phyloP scores from a whole-genome alignment of 2,888 invertebrate genomes.

The Netelia virgata region DNA sequence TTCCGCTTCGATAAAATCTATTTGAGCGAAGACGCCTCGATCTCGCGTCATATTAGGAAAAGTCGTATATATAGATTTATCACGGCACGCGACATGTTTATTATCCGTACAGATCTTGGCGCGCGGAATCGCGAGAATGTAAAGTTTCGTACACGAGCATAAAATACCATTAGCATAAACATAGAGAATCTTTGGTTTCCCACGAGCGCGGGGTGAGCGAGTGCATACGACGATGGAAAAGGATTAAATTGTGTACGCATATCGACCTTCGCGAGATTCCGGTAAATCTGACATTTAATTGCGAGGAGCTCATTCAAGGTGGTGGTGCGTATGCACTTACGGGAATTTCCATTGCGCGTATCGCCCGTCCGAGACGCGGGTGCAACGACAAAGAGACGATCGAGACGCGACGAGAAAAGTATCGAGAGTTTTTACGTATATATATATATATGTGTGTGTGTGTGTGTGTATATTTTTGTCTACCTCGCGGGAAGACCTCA shows the following conservation, averaged over 20 bases:
- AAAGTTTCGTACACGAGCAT: conserved; percentile 43
- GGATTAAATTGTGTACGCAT: conserved; percentile 64
- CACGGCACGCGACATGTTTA: conserved; percentile 47
- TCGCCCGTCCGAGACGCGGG: conserved; percentile 7
- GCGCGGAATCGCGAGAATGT: conserved; percentile 11
- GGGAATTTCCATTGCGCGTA: conserved; percentile 7
- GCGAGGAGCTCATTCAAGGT: conserved; percentile 66
- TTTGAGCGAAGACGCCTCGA: no score
- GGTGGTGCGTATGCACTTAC: conserved; percentile 13
- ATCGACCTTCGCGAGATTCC: conserved; percentile 66
- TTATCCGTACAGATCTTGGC: conserved; percentile 44
- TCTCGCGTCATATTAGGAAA: conserved; percentile 16
- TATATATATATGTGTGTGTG: neutral
- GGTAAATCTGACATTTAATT: conserved; percentile 70
- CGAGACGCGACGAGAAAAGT: conserved; percentile 17
- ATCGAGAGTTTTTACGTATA: conserved; percentile 18
- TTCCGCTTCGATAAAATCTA: neutral
- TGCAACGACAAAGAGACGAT: conserved; percentile 16
- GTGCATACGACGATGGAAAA: conserved; percentile 45
- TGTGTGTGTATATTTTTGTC: neutral
- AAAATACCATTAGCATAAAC: conserved; percentile 68
- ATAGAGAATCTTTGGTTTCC: conserved; percentile 62
- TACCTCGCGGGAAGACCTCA: conserved; percentile 36
- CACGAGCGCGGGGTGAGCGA: conserved; percentile 5
- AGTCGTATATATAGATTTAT: conserved; percentile 35